Percentiles rank a stretch among this genome's conserved stretches.
These are phyloP conservation scores for Percina caprodes DNA, from an alignment of 2,113 vertebrate genomes.

Conservation along the genomic window DNA sequence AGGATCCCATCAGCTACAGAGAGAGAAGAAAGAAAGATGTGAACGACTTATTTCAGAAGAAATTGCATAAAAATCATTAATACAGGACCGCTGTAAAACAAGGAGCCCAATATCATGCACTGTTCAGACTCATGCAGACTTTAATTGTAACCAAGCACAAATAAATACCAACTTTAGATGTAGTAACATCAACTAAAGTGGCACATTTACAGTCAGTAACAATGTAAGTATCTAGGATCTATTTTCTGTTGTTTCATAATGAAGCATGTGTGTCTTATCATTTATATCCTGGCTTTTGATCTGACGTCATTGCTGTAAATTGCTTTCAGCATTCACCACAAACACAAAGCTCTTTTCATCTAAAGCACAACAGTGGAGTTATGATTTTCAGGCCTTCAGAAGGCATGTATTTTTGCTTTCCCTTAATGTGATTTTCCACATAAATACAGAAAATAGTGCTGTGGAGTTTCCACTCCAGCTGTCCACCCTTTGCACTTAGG, in stretches of 20 bases:
- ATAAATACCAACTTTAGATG: constrained; percentile 33
- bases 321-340: constrained; percentile 21
- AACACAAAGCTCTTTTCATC: constrained; percentile 9
- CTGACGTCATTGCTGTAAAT: constrained; percentile 6
- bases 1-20: constrained; percentile 89
- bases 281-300: neutral
- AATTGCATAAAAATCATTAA: neutral
- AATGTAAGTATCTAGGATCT: neutral
- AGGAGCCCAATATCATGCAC: neutral
- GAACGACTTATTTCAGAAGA: neutral
- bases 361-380: constrained; percentile 5
- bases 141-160: neutral
- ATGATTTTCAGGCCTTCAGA: constrained; percentile 11
- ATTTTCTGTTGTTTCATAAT: neutral
- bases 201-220: neutral
- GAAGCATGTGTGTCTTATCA: neutral
- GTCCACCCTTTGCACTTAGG: constrained; percentile 22
- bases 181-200: neutral
- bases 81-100: neutral
- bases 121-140: constrained; percentile 6
- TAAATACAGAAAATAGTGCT: constrained; percentile 32
- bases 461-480: constrained; percentile 49
- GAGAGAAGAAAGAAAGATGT: constrained; percentile 10
- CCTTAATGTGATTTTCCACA: constrained; percentile 55
- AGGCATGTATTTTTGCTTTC: constrained; percentile 24